Conservation (phyloP, 2,113 vertebrate genomes). For the Himantopus leucocephalus region DNA sequence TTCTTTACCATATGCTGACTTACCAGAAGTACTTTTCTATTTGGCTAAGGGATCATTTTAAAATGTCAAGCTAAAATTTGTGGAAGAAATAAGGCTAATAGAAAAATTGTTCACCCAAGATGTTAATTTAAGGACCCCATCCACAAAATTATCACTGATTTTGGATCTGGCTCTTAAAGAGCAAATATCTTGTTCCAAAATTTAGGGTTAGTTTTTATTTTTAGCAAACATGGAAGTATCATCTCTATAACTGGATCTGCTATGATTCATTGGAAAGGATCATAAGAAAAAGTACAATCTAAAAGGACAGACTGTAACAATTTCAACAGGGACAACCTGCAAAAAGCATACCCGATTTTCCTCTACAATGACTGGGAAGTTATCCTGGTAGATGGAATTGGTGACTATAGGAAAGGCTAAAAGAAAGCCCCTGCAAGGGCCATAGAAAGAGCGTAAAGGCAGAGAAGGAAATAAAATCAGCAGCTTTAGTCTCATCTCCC, state of each 20-base stretch:
- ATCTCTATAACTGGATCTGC: constrained; percentile 42
- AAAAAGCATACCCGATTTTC: constrained; percentile 34
- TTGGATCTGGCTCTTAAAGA: neutral
- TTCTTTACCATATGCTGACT: constrained; percentile 64
- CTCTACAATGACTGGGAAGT: neutral
- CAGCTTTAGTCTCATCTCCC: neutral
- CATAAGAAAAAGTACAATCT: constrained; percentile 37
- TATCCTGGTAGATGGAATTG: neutral
- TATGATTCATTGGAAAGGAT: constrained; percentile 43
- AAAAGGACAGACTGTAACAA: constrained; percentile 38
- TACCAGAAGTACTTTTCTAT: constrained; percentile 55
- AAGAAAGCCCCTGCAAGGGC: neutral
- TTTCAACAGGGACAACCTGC: neutral
- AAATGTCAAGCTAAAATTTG: constrained; percentile 61
- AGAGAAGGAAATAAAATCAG: neutral
- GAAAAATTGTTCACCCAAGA: constrained; percentile 9
- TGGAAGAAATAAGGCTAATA: constrained; percentile 28
- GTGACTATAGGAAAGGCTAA: neutral
- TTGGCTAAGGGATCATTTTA: constrained; percentile 60
- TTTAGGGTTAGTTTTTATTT: constrained; percentile 52
- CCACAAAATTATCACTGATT: neutral
- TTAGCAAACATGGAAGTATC: constrained; percentile 46
- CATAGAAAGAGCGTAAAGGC: neutral
- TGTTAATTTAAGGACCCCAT: constrained; percentile 14
- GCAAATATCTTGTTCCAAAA: constrained; percentile 12